These are phyloP conservation scores for Lucilia cuprina DNA, from an alignment of 1,140 invertebrate genomes.

Conservation along the genomic window DNA sequence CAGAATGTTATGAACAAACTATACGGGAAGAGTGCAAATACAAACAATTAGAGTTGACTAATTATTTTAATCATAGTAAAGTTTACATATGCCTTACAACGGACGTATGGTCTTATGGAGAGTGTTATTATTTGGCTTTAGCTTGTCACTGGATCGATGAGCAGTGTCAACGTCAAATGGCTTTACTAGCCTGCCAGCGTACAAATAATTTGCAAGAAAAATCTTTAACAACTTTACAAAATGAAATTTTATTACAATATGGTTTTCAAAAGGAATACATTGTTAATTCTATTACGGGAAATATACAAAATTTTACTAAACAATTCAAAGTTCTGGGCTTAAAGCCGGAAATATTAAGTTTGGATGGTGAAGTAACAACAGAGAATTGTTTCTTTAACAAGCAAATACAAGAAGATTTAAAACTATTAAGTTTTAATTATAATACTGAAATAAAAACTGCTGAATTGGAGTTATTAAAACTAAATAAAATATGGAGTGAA, in stretches of 20 bases:
- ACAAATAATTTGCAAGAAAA: background rate
- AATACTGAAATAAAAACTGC: background rate
- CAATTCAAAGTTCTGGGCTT: background rate
- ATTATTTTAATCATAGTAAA: background rate
- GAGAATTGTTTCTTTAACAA: background rate
- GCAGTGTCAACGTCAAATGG: background rate
- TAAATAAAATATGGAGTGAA: background rate
- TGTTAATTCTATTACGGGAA: background rate
- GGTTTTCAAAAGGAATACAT: background rate
- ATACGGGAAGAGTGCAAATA: background rate
- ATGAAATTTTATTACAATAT: background rate
- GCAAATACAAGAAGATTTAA: background rate
- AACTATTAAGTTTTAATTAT: background rate
- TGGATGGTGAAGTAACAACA: background rate
- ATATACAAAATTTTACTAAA: background rate
- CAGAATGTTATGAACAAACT: background rate
- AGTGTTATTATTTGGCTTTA: background rate
- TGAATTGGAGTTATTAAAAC: background rate
- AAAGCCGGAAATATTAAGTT: background rate
- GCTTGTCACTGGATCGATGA: slow-evolving; percentile 16
- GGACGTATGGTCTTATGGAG: background rate
- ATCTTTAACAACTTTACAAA: background rate
- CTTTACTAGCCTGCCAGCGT: background rate
- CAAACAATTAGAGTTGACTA: background rate
- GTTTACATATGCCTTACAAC: background rate